Evolutionary conservation across 2,113 vertebrate genomes (phyloP).

Genomic region (Syrrhaptes paradoxus): DNA sequence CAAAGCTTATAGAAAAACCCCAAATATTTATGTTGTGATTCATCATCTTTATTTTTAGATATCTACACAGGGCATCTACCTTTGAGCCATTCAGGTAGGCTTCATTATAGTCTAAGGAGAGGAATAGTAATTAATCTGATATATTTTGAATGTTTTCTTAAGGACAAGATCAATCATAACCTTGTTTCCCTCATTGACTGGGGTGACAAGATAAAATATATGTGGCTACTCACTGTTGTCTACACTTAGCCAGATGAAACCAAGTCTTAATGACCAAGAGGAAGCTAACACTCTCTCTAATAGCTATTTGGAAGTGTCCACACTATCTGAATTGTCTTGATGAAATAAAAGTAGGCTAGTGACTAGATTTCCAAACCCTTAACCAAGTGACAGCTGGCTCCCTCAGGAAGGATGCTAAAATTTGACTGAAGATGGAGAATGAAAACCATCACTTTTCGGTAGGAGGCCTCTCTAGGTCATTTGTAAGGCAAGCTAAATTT

Average conservation of each 20-base stretch:
- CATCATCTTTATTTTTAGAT: neutral
- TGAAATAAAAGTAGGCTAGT: neutral
- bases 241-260: neutral
- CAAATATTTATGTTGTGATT: neutral
- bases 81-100: neutral
- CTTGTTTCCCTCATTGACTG: neutral
- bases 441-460: constrained; percentile 40
- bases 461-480: constrained; percentile 27
- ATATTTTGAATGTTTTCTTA: neutral
- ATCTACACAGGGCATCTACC: neutral
- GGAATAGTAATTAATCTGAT: neutral
- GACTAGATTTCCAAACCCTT: constrained; percentile 9
- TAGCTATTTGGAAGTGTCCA: neutral
- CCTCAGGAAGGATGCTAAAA: constrained; percentile 52
- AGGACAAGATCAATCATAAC: neutral
- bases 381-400: constrained; percentile 42
- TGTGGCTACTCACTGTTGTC: neutral
- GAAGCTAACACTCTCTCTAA: neutral
- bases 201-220: neutral
- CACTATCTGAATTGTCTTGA: constrained; percentile 6
- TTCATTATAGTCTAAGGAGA: neutral
- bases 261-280: neutral
- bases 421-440: constrained; percentile 46
- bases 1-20: neutral
- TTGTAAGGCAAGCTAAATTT: constrained; percentile 28